Conservation (phyloP, 1,140 invertebrate genomes). For the Meteorus sp. region DNA sequence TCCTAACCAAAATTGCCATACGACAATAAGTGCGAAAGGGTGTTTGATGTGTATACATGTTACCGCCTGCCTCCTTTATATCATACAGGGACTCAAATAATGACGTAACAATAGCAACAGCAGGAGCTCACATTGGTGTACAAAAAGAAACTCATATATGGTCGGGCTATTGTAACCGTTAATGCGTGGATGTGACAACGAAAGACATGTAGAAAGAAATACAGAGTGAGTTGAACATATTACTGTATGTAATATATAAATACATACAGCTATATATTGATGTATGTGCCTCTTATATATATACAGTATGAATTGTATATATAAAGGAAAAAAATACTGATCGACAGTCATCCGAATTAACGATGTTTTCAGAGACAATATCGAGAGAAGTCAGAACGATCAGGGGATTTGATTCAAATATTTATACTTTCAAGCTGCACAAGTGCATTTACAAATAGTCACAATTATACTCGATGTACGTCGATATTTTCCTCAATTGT, state of each 20-base stretch:
- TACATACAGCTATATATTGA: too few relatives aligned
- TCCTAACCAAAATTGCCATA: too few relatives aligned
- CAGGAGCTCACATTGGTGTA: slow-evolving; percentile 40
- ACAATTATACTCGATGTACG: neutral
- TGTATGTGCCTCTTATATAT: too few relatives aligned
- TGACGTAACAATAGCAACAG: slow-evolving; percentile 57
- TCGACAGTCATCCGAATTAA: slow-evolving; percentile 58
- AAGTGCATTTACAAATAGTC: too few relatives aligned
- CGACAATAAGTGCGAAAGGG: too few relatives aligned
- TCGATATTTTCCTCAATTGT: neutral
- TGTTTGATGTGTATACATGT: too few relatives aligned
- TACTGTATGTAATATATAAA: slow-evolving; percentile 30
- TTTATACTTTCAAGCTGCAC: too few relatives aligned
- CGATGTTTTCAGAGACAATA: slow-evolving; percentile 61
- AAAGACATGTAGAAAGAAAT: slow-evolving; percentile 13
- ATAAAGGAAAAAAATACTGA: too few relatives aligned
- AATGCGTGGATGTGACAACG: slow-evolving; percentile 24
- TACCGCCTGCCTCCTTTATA: too few relatives aligned
- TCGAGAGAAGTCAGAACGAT: slow-evolving; percentile 20
- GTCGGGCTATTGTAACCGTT: slow-evolving; percentile 49
- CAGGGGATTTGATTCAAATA: neutral
- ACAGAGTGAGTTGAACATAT: slow-evolving; percentile 3
- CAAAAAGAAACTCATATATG: slow-evolving; percentile 48
- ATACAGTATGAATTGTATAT: too few relatives aligned
- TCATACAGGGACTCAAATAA: slow-evolving; percentile 50